Evolutionary conservation across 2,113 vertebrate species (phyloP), one percentile per base, ranked within the genome.

Genomic region (Nestor notabilis): DNA sequence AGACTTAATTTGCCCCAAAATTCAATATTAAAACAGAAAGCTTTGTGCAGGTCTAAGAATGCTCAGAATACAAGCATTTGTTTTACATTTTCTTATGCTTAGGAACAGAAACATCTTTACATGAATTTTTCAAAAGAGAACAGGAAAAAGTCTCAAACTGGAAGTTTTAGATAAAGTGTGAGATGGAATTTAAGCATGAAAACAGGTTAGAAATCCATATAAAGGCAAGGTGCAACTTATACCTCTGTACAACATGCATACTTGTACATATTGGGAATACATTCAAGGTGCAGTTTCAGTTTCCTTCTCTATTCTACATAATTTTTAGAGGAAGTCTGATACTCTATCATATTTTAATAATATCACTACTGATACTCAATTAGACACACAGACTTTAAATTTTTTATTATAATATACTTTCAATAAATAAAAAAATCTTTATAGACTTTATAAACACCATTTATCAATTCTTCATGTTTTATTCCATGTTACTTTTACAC

Each of bases 321-420:
- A 28, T 72, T 80, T 72, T 69, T 27, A 77, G 8, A 47, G 7
- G 15, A 49, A 76, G 79, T 55, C 13, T 31, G 2, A 7, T 29
- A 18, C 29, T 58, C 11, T 68, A 6, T 11, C 2, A 5, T 39
- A 2, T 61, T 3, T 55, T 37, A 74, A 52, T 24, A 69, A 58
- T 35, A 25, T 0, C 1, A 31, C 37, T 69, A 35, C 8, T 21
- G 4, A 55, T 18, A 27, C 2, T 8, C 3, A 18, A 21, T 68
- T 49, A 37, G 20, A n/a, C 6, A 31, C 1, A 8, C 2, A 70
- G 4, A 10, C 3, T 79, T 74, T 2, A 1, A 47, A 37, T 35
- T 2, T 39, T 58, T 41, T 13, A 44, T 60, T 21, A 15, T 28
- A 15, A 2, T 17, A 33, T 14, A 52, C 9, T 10, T 80, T 27